phyloP scores from a whole-genome alignment of 2,888 invertebrate species.

The Caenorhabditis zanzibari region DNA sequence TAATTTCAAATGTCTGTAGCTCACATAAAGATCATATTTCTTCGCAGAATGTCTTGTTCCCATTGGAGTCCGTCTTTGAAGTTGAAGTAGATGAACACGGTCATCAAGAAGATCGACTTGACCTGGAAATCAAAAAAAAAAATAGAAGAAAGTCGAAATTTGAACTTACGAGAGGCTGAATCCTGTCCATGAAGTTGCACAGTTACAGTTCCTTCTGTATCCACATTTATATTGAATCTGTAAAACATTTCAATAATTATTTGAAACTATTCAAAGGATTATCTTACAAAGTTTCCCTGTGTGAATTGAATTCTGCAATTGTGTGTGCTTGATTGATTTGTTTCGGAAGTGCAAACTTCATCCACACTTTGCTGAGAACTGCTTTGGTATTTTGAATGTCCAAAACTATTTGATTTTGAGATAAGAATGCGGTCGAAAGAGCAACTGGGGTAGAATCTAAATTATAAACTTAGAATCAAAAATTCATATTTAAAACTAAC shows the following conservation, averaged over 20 bases:
- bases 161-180: slow-evolving; percentile 34
- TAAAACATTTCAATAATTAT: not conserved
- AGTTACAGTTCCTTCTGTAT: slow-evolving; percentile 61
- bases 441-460: slow-evolving; percentile 62
- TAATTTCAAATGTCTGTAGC: not conserved
- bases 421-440: slow-evolving; percentile 64
- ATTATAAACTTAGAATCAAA: not conserved
- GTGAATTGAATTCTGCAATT: slow-evolving; percentile 71
- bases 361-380: slow-evolving; percentile 68
- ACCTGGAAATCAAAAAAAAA: slow-evolving; percentile 26
- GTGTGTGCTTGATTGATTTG: slow-evolving; percentile 52
- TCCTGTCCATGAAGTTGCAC: slow-evolving; percentile 69
- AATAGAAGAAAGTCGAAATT: not conserved
- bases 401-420: slow-evolving; percentile 62
- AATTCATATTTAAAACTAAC: not conserved
- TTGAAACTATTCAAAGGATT: not conserved
- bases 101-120: slow-evolving; percentile 64
- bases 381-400: slow-evolving; percentile 67
- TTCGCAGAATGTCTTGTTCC: slow-evolving; percentile 69
- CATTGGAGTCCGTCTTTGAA: slow-evolving; percentile 69
- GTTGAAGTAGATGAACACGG: slow-evolving; percentile 68
- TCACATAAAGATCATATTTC: slow-evolving; percentile 70
- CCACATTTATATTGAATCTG: slow-evolving; percentile 68
- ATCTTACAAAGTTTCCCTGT: slow-evolving; percentile 68
- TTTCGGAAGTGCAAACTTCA: slow-evolving; percentile 68